These are phyloP conservation scores for Ochropacha duplaris DNA, from an alignment of 2,888 invertebrate species.

Conservation along the genomic window DNA sequence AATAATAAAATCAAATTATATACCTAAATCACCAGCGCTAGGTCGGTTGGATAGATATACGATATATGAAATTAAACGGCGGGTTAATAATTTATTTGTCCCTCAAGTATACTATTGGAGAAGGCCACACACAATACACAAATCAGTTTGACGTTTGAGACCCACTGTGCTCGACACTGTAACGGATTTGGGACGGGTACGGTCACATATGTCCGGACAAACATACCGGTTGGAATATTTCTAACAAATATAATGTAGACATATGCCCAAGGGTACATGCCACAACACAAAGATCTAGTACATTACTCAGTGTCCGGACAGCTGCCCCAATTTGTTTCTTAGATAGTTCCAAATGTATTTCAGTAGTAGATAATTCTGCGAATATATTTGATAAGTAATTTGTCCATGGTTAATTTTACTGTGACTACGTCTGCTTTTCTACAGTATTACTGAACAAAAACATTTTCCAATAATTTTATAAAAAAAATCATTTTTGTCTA, in stretches of 20 bases:
- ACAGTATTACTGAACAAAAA: too few relatives aligned
- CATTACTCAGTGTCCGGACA: slow-evolving; percentile 30
- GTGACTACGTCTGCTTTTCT: too few relatives aligned
- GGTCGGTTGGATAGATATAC: neutral
- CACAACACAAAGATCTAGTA: slow-evolving; percentile 18
- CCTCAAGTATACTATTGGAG: slow-evolving; percentile 10
- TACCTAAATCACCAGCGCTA: too few relatives aligned
- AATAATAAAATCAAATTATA: too few relatives aligned
- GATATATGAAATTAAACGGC: neutral
- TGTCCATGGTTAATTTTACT: neutral
- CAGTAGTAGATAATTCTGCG: neutral
- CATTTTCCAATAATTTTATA: too few relatives aligned
- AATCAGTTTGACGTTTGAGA: slow-evolving; percentile 32
- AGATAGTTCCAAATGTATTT: slow-evolving; percentile 16
- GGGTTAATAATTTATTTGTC: neutral
- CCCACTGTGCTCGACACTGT: slow-evolving; percentile 21
- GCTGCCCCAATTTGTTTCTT: slow-evolving; percentile 30
- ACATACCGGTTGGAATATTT: neutral
- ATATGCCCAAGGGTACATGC: slow-evolving; percentile 8
- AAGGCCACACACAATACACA: slow-evolving; percentile 21
- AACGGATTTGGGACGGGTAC: slow-evolving; percentile 17
- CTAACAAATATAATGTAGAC: slow-evolving; percentile 6
- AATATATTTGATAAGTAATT: neutral
- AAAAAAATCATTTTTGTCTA: too few relatives aligned
- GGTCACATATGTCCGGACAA: slow-evolving; percentile 8